These are phyloP conservation scores for Cantharis lateralis DNA, from an alignment of 2,888 invertebrate genomes.

Conservation along the genomic window DNA sequence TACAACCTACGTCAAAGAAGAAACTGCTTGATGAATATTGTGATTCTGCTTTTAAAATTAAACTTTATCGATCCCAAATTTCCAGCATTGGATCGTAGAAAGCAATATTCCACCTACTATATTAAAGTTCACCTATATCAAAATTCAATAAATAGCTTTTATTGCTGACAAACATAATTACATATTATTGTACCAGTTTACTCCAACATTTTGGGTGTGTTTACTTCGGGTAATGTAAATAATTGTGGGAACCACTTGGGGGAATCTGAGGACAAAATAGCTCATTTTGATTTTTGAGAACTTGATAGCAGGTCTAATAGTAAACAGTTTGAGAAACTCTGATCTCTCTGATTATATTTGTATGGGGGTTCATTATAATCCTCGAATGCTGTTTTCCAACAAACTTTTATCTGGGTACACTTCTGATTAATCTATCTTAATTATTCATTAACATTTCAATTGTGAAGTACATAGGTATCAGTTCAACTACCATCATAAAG, in stretches of 20 bases:
- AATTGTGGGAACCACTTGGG: background rate
- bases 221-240: background rate
- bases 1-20: background rate
- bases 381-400: background rate
- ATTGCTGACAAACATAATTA: background rate
- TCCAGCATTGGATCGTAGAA: background rate
- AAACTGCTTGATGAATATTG: background rate
- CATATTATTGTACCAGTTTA: background rate
- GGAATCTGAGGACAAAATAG: background rate
- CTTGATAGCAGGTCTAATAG: background rate
- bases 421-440: background rate
- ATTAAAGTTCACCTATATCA: too few species aligned
- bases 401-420: background rate
- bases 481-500: background rate
- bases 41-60: background rate
- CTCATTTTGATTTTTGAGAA: background rate
- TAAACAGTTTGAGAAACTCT: background rate
- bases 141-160: too few species aligned
- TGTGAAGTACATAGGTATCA: background rate
- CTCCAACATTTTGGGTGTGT: background rate
- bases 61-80: background rate
- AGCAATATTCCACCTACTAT: too few species aligned
- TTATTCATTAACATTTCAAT: background rate
- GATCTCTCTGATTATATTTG: background rate
- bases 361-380: background rate